Conservation (phyloP, 2,888 invertebrate genomes). For the Caenorhabditis sp. region DNA sequence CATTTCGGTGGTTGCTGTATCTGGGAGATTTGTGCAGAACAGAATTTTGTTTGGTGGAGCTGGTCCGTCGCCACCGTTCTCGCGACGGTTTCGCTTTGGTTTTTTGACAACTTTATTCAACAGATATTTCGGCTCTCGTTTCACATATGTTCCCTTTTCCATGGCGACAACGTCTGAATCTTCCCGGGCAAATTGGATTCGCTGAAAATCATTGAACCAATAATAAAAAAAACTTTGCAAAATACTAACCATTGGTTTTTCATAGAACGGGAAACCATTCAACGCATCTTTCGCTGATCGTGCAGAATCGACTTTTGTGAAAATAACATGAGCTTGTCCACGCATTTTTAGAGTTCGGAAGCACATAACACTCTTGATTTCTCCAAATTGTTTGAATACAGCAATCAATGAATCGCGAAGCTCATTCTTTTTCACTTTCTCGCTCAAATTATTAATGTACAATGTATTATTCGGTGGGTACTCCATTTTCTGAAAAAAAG, state of each 20-base stretch:
- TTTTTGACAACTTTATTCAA: conserved; percentile 38
- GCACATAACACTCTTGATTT: conserved; percentile 95
- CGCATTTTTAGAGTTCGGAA: conserved; percentile 95
- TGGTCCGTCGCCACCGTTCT: conserved; percentile 45
- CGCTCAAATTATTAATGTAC: conserved; percentile 97
- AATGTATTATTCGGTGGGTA: conserved; percentile 89
- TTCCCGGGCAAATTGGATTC: conserved; percentile 90
- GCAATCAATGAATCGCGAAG: conserved; percentile 96
- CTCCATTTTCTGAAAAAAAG: conserved; percentile 28
- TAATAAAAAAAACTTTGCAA: background rate
- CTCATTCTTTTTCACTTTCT: conserved; percentile 83
- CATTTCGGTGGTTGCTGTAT: conserved; percentile 99
- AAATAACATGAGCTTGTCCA: conserved; percentile 78
- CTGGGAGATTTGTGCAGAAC: conserved; percentile 96
- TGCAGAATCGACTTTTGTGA: conserved; percentile 81
- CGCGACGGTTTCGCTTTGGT: conserved; percentile 25
- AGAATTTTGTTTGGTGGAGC: conserved; percentile 96
- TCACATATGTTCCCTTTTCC: conserved; percentile 94
- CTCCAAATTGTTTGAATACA: conserved; percentile 98
- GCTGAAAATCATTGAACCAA: conserved; percentile 75
- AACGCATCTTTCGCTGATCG: conserved; percentile 94
- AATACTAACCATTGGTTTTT: conserved; percentile 86
- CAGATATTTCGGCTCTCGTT: conserved; percentile 80
- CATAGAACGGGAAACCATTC: conserved; percentile 99
- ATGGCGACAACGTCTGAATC: conserved; percentile 96